These are phyloP conservation scores for Oligia fasciuncula DNA, from an alignment of 2,888 invertebrate species.

Conservation along the genomic window DNA sequence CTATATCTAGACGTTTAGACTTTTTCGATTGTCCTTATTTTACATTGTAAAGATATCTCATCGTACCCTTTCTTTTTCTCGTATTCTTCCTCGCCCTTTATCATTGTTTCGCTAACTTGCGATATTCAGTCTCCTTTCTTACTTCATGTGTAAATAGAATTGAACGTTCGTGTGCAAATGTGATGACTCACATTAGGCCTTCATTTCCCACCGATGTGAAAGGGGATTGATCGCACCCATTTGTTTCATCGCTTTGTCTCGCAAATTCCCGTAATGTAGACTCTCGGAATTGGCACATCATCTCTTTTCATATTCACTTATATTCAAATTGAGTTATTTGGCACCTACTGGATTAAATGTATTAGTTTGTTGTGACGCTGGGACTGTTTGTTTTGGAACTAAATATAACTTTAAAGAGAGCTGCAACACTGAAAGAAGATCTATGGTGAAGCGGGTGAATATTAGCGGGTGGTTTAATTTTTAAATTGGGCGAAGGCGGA, in stretches of 20 bases:
- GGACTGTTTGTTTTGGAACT: background rate
- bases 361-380: slow-evolving; percentile 31
- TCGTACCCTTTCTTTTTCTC: too few species aligned
- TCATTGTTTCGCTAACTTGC: background rate
- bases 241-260: slow-evolving; percentile 77
- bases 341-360: slow-evolving; percentile 19
- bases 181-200: slow-evolving; percentile 87
- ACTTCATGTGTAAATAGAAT: slow-evolving; percentile 71
- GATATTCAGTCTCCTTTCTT: slow-evolving; percentile 33
- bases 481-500: too few species aligned
- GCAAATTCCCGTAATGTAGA: slow-evolving; percentile 59
- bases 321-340: slow-evolving; percentile 70
- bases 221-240: slow-evolving; percentile 83
- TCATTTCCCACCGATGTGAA: slow-evolving; percentile 77
- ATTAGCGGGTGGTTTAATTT: too few species aligned
- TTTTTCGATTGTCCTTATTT: too few species aligned
- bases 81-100: too few species aligned
- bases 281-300: slow-evolving; percentile 65
- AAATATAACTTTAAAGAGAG: background rate
- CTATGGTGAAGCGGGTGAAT: too few species aligned
- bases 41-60: too few species aligned
- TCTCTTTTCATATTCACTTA: slow-evolving; percentile 70
- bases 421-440: background rate
- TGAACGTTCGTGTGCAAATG: slow-evolving; percentile 86
- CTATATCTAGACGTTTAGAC: too few species aligned